Percentiles rank a stretch among this genome's conserved stretches.
Conservation (phyloP, 2,113 vertebrate genomes). For the Podarcis raffonei region DNA sequence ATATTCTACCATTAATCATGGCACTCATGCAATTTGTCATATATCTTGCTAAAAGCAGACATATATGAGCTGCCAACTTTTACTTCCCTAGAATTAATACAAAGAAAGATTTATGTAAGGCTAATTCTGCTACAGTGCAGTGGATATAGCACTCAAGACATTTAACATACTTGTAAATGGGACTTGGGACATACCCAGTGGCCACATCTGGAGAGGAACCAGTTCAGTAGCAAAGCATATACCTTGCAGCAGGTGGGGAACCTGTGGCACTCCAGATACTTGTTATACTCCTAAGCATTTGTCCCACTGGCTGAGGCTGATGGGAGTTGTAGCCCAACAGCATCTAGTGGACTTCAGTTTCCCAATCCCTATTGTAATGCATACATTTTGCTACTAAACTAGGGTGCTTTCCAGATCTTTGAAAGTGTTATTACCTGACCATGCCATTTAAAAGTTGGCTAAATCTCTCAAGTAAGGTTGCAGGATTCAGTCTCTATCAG, state of each 20-base stretch:
- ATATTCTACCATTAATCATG: neutral
- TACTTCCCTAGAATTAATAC: conserved; percentile 4
- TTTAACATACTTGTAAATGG: conserved; percentile 4
- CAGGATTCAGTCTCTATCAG: neutral
- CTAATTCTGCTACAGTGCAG: conserved; percentile 37
- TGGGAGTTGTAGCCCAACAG: too few relatives aligned
- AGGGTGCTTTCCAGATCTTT: too few relatives aligned
- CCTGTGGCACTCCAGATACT: neutral
- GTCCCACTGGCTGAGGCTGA: too few relatives aligned
- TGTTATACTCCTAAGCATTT: too few relatives aligned
- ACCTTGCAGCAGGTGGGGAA: neutral
- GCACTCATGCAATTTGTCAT: neutral
- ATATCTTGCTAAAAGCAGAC: neutral
- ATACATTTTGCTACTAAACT: too few relatives aligned
- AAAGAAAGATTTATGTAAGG: conserved; percentile 39
- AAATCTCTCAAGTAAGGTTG: neutral
- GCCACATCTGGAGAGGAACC: neutral
- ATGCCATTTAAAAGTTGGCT: neutral
- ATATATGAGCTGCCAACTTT: conserved; percentile 24
- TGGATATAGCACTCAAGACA: conserved; percentile 26
- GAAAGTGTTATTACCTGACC: neutral
- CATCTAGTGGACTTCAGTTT: too few relatives aligned
- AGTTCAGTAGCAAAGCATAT: neutral
- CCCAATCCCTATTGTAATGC: too few relatives aligned
- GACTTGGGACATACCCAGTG: neutral